Base-by-base conservation (phyloP, 2,888 invertebrate species). In the Heliconius ethilla region DNA sequence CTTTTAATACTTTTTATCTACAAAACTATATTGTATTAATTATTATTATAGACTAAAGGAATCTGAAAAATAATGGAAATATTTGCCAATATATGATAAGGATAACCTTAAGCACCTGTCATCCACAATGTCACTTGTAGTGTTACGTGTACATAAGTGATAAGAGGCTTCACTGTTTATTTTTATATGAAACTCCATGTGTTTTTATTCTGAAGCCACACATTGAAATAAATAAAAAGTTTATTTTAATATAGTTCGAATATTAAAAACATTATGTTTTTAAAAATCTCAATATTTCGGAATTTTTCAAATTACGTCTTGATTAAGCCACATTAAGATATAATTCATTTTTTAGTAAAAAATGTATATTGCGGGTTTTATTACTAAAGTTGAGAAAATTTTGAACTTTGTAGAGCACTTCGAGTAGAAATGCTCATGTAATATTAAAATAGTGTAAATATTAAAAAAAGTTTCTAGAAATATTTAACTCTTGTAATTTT, bases 361-460 rank as follows among this genome's bases (percentile, higher is more conserved):
- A 70, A 63, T 13, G 33, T 15, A 51, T 37, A 51, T 70, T 70
- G n/a, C 63, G 33, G 63, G 15, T 25, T 65, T 72, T 65, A 70
- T 63, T 70, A 76, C 70, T 51, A 77, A 77, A 80, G 75, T 67
- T 77, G 22, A 69, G 65, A 62, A 37, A 79, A 79, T 55, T 77
- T 67, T 40, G 45, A 25, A 69, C 40, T 77, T 65, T 7, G 67
- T 59, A 33, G 72, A 59, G 33, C n/a, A 59, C 59, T 72, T 70
- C 9, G 5, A 33, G n/a, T 59, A 45, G 69, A 59, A 72, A 72
- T 59, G 18, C n/a, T 72, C 37, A 37, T 72, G 15, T n/a, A 37
- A 59, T 33, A 37, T 59, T n/a, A 59, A 59, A 72, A 25, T 72
- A 1, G n/a, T 25, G 1, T 72, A n/a, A 59, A 72, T 72, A 59